A percentile compares a stretch with the other conserved stretches of the same genome.
phyloP scores from a whole-genome alignment of 1,140 invertebrate genomes.

The Hypsibius dujardini region DNA sequence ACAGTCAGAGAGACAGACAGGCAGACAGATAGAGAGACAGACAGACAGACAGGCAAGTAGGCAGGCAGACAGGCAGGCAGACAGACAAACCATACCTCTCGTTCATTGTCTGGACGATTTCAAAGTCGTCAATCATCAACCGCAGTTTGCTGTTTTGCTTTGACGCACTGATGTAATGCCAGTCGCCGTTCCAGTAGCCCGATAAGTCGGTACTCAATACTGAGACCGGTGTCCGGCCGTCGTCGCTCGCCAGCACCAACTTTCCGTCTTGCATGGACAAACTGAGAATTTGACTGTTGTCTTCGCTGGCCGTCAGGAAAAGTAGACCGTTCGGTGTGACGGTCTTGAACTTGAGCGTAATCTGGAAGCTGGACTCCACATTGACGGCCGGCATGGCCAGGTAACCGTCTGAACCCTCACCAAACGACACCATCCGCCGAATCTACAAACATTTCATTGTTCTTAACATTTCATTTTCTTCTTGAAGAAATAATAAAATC shows the following conservation, averaged over 20 bases:
- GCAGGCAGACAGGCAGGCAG: constrained; percentile 18
- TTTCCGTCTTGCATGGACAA: constrained; percentile 49
- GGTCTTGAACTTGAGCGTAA: constrained; percentile 78
- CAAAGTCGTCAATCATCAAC: constrained; percentile 63
- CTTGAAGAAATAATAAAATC: background rate
- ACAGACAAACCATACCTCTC: too few relatives aligned
- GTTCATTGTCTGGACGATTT: constrained; percentile 25
- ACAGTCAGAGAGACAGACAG: too few relatives aligned
- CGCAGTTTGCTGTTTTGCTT: constrained; percentile 40
- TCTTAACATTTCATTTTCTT: too few relatives aligned
- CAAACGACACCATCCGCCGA: constrained; percentile 34
- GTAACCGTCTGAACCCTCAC: constrained; percentile 29
- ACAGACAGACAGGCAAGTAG: too few relatives aligned
- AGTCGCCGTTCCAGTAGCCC: constrained; percentile 67
- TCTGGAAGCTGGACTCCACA: constrained; percentile 36
- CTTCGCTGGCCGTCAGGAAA: constrained; percentile 49
- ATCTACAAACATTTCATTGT: constrained; percentile 32
- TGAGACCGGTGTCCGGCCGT: constrained; percentile 27
- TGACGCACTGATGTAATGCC: constrained; percentile 75
- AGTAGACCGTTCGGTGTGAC: constrained; percentile 53
- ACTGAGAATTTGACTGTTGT: constrained; percentile 43
- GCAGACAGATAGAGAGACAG: too few relatives aligned
- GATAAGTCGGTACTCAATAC: constrained; percentile 35
- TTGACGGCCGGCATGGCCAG: constrained; percentile 26
- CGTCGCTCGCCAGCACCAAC: constrained; percentile 42